Base-by-base conservation (phyloP, 1,140 invertebrate species). In the Drosophila lowei region DNA sequence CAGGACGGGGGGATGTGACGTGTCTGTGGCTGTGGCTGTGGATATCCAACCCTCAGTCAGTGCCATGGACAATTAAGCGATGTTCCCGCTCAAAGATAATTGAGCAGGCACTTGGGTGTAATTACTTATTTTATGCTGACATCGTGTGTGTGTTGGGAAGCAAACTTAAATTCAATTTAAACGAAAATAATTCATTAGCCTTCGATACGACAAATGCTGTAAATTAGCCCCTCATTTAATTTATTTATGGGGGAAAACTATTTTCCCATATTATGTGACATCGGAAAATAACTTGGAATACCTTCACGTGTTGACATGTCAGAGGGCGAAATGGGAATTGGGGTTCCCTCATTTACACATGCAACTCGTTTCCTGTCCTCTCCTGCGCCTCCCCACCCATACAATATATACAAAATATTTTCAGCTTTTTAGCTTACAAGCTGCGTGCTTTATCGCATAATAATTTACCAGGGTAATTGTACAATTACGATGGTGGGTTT, bases 21-120 rank as follows among this genome's bases (percentile, higher is more conserved):
- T 18, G 18, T 1, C 1, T 18, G 7, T 5, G 30, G 8, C 8
- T 64, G 58, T 50, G n/a, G 16, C 13, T n/a, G n/a, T 11, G n/a
- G 0, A 13, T n/a, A 13, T 1, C 30, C 58, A 50, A 59, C 75
- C 71, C 38, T 21, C 46, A 59, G 54, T 23, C 59, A 38, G 43
- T 49, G 42, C 48, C 49, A 47, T 76, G 80, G 72, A 77, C 86
- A 90, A 90, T 90, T 90, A 90, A 72, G 72, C 86, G 75, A 62
- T 89, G 63, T 59, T 73, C 11, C 57, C 72, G 77, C 63, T 77
- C 48, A 90, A 77, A 80, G 88, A 90, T 90, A 90, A 90, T 90
- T 90, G 81, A 90, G 86, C 86, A 86, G 86, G 86, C 86, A 90
- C 86, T 90, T 90, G 86, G 86, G 86, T 77, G 44, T 90, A 90